Percentiles rank a stretch among this genome's conserved stretches.
Evolutionary conservation across 2,797 vertebrate species (phyloP).

Genomic region (Hybognathus amarus): DNA sequence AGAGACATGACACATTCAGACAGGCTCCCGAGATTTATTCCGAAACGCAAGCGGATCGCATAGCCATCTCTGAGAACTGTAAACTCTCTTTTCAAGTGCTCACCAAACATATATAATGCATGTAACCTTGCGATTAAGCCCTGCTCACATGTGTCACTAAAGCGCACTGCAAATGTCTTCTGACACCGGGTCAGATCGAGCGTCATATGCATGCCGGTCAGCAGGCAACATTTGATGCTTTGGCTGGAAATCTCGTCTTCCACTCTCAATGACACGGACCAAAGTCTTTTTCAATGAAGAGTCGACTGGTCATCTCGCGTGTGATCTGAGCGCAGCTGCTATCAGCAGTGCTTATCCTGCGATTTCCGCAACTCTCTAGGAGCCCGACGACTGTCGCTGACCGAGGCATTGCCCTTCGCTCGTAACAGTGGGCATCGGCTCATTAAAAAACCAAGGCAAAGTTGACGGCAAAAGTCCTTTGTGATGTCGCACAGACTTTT

Average conservation of each 20-base stretch:
- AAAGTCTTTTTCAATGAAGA: slow-evolving; percentile 69
- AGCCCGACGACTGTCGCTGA: slow-evolving; percentile 67
- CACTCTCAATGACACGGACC: slow-evolving; percentile 69
- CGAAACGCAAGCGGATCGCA: slow-evolving; percentile 75
- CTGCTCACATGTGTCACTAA: slow-evolving; percentile 56
- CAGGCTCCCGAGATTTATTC: slow-evolving; percentile 79
- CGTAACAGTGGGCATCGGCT: slow-evolving; percentile 68
- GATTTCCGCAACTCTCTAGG: slow-evolving; percentile 68
- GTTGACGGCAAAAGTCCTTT: slow-evolving; percentile 60
- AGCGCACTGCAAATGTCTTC: slow-evolving; percentile 65
- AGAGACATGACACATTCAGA: slow-evolving; percentile 75
- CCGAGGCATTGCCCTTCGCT: slow-evolving; percentile 71
- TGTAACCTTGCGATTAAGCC: slow-evolving; percentile 54
- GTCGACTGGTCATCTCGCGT: slow-evolving; percentile 67
- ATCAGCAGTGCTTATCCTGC: slow-evolving; percentile 65
- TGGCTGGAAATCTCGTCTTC: slow-evolving; percentile 71
- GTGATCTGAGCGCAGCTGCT: slow-evolving; percentile 68
- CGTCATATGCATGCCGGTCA: slow-evolving; percentile 59
- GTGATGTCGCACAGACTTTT: slow-evolving; percentile 41
- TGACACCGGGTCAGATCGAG: slow-evolving; percentile 65
- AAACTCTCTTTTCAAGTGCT: slow-evolving; percentile 74
- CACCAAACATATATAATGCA: slow-evolving; percentile 73
- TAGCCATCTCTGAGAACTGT: slow-evolving; percentile 74
- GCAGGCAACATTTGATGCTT: slow-evolving; percentile 66
- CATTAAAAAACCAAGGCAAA: slow-evolving; percentile 59